Conservation (phyloP, 2,888 invertebrate species). For the Cremastinae sp. region DNA sequence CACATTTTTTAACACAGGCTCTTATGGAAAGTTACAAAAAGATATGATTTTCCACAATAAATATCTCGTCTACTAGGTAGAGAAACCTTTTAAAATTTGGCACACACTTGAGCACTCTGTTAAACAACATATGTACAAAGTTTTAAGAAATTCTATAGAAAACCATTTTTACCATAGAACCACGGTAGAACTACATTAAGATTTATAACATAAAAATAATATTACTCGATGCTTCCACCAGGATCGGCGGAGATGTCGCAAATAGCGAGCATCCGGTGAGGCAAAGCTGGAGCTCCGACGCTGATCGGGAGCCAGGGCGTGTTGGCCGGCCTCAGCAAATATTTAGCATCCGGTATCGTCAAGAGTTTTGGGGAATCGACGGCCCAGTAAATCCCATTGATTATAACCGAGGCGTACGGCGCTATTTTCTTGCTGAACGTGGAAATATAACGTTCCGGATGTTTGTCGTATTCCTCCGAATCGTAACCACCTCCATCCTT, state of each 20-base stretch:
- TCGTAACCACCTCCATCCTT: constrained; percentile 97
- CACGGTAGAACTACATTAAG: background rate
- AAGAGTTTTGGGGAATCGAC: constrained; percentile 97
- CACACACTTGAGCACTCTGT: too few relatives aligned
- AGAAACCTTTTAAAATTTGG: too few relatives aligned
- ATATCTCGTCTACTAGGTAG: too few relatives aligned
- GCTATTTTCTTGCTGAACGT: constrained; percentile 98
- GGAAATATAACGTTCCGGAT: constrained; percentile 96
- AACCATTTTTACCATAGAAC: background rate
- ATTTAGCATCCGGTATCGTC: constrained; percentile 99
- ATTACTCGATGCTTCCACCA: constrained; percentile 94
- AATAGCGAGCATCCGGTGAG: constrained; percentile 95
- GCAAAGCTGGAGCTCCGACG: constrained; percentile 92
- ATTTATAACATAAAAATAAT: background rate
- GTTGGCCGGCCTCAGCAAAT: constrained; percentile 91
- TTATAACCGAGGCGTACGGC: constrained; percentile 97
- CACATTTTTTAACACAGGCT: too few relatives aligned
- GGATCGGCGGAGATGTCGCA: constrained; percentile 99
- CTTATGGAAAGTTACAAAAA: too few relatives aligned
- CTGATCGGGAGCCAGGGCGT: constrained; percentile 97
- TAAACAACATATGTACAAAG: too few relatives aligned
- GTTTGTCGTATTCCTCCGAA: constrained; percentile 93
- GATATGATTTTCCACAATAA: too few relatives aligned
- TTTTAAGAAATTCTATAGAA: too few relatives aligned
- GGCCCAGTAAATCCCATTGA: constrained; percentile 99